A percentile compares a stretch with the other conserved stretches of the same genome.
These are phyloP conservation scores for Sinodicranocentrus sp. DNA, from an alignment of 2,888 invertebrate species.

Conservation along the genomic window DNA sequence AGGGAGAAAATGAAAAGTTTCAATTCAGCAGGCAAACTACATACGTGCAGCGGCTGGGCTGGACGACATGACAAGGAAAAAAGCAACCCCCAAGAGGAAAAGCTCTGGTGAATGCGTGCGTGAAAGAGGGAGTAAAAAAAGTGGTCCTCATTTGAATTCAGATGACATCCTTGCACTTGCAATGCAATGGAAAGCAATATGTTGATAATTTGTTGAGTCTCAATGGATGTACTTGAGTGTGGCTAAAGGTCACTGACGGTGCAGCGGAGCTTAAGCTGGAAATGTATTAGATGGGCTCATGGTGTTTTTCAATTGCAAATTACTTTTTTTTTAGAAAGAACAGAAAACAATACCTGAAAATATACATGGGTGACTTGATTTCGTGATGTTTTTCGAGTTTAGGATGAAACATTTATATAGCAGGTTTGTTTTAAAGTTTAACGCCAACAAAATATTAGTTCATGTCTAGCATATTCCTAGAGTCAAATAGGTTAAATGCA, in stretches of 20 bases:
- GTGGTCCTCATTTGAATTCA: constrained; percentile 37
- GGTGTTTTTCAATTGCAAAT: neutral
- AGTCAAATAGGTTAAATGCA: neutral
- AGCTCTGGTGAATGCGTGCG: neutral
- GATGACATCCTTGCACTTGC: constrained; percentile 38
- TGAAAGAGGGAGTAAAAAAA: too few species aligned
- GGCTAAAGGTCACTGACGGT: neutral
- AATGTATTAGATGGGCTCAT: neutral
- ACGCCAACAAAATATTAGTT: neutral
- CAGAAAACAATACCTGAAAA: too few species aligned
- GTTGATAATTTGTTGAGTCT: constrained; percentile 37
- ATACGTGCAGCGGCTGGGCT: neutral
- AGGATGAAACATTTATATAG: neutral
- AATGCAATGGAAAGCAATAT: constrained; percentile 42
- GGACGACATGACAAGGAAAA: constrained; percentile 10
- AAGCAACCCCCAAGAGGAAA: neutral
- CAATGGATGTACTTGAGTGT: neutral
- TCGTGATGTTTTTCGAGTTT: neutral
- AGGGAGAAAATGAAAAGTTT: constrained; percentile 47
- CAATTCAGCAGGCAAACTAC: neutral
- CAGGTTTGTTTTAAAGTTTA: neutral
- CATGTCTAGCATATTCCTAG: neutral
- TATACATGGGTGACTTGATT: too few species aligned
- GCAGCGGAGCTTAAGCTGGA: neutral
- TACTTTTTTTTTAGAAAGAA: neutral